Percentiles rank a stretch among this genome's conserved stretches.
phyloP scores from a whole-genome alignment of 2,797 vertebrate genomes.

The Oreonectes daqikongensis region DNA sequence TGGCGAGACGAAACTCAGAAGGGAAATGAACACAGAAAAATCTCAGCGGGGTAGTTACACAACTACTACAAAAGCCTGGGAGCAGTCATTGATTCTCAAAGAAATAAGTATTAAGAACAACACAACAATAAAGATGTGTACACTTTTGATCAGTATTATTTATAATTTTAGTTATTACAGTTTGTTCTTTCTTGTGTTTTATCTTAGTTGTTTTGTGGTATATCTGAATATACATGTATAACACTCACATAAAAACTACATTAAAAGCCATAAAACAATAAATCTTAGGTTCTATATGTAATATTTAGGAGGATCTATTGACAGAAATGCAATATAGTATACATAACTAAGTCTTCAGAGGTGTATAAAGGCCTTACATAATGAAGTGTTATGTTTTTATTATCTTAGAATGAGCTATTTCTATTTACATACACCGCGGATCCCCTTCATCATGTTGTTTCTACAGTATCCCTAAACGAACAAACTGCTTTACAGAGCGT shows the following conservation, averaged over 20 bases:
- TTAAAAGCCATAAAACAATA: slow-evolving; percentile 18
- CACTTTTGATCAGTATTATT: neutral
- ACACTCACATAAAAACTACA: neutral
- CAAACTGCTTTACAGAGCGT: too few relatives aligned
- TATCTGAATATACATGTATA: too few relatives aligned
- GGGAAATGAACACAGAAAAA: slow-evolving; percentile 42
- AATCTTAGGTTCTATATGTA: too few relatives aligned
- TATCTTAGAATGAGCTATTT: too few relatives aligned
- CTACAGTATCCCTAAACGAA: too few relatives aligned
- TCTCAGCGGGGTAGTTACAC: neutral
- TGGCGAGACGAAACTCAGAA: slow-evolving; percentile 44
- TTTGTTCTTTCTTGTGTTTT: neutral
- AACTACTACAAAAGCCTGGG: neutral
- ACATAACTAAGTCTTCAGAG: too few relatives aligned
- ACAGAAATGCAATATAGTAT: too few relatives aligned
- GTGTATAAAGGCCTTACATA: too few relatives aligned
- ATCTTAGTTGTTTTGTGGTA: neutral
- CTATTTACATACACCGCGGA: too few relatives aligned
- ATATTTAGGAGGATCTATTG: too few relatives aligned
- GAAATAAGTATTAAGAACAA: neutral
- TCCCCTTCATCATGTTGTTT: too few relatives aligned
- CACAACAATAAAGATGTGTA: neutral
- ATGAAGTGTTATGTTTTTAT: too few relatives aligned
- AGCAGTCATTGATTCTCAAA: neutral
- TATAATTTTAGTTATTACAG: neutral